phyloP scores from a whole-genome alignment of 2,888 invertebrate species.

The Drosophila mayaguana region DNA sequence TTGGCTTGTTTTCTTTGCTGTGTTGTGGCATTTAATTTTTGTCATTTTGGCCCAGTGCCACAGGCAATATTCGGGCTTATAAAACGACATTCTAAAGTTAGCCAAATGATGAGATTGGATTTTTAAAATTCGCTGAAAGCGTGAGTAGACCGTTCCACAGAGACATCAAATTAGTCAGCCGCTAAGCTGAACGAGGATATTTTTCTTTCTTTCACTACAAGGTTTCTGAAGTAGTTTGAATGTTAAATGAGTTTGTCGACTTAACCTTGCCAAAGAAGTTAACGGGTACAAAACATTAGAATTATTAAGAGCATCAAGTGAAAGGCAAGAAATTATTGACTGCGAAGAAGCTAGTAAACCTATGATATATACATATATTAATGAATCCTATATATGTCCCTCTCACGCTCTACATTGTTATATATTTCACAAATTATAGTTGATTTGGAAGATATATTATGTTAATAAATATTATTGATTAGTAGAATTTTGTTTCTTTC shows the following conservation, averaged over 20 bases:
- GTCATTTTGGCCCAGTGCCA: constrained; percentile 66
- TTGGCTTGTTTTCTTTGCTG: constrained; percentile 29
- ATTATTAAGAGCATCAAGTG: background rate
- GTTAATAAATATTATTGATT: too few relatives aligned
- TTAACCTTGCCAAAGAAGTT: background rate
- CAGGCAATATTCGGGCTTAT: constrained; percentile 54
- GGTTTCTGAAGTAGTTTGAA: constrained; percentile 13
- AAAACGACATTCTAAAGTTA: constrained; percentile 58
- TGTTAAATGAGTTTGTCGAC: constrained; percentile 8
- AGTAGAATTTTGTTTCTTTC: too few relatives aligned
- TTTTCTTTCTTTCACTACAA: background rate
- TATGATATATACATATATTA: too few relatives aligned
- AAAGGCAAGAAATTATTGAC: too few relatives aligned
- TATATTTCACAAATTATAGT: too few relatives aligned
- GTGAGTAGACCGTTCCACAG: background rate
- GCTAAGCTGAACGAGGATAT: background rate
- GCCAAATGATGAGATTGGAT: constrained; percentile 52
- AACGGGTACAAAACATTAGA: too few relatives aligned
- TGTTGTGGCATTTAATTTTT: constrained; percentile 67
- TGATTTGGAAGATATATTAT: too few relatives aligned
- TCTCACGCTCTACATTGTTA: too few relatives aligned
- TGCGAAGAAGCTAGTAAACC: too few relatives aligned
- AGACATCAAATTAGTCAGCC: constrained; percentile 25
- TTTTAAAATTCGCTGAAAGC: constrained; percentile 36
- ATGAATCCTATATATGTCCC: too few relatives aligned